A percentile compares a stretch with the other conserved stretches of the same genome.
These are phyloP conservation scores for Apis laboriosa DNA, from an alignment of 1,140 invertebrate genomes.

Conservation along the genomic window DNA sequence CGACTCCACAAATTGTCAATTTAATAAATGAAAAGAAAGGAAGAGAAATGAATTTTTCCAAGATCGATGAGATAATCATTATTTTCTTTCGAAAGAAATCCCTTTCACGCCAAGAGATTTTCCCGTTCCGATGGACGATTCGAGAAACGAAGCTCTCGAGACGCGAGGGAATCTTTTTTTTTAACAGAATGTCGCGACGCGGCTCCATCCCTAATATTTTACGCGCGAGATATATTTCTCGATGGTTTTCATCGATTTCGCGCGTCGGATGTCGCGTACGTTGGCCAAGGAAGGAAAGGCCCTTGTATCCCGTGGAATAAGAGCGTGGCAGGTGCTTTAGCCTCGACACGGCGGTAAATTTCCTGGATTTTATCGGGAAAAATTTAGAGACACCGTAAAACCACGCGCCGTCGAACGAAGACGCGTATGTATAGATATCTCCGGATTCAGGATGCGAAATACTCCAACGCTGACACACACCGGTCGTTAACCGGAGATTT, in stretches of 20 bases:
- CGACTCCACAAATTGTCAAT: no score
- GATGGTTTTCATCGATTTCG: conserved; percentile 28
- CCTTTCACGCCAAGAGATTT: background rate
- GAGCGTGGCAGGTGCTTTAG: conserved; percentile 49
- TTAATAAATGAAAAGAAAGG: no score
- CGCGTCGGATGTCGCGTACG: background rate
- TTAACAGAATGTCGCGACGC: background rate
- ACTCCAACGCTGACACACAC: conserved; percentile 2
- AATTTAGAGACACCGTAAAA: conserved; percentile 69
- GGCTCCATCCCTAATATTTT: background rate
- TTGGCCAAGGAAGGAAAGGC: background rate
- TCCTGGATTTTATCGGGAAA: conserved; percentile 67
- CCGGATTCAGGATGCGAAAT: conserved; percentile 6
- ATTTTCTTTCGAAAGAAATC: background rate
- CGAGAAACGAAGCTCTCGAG: background rate
- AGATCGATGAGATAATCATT: background rate
- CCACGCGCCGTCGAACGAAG: conserved; percentile 56
- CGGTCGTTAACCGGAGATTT: conserved; percentile 28
- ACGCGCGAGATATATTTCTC: background rate
- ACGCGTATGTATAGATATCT: conserved; percentile 54
- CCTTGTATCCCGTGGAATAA: conserved; percentile 34
- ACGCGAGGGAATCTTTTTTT: background rate
- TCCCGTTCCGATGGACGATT: background rate
- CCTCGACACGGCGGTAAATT: conserved; percentile 60
- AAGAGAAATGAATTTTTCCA: no score